Evolutionary conservation across 2,797 vertebrate species (phyloP), one percentile per base, ranked within the genome.

Genomic region (Nothura maculosa): DNA sequence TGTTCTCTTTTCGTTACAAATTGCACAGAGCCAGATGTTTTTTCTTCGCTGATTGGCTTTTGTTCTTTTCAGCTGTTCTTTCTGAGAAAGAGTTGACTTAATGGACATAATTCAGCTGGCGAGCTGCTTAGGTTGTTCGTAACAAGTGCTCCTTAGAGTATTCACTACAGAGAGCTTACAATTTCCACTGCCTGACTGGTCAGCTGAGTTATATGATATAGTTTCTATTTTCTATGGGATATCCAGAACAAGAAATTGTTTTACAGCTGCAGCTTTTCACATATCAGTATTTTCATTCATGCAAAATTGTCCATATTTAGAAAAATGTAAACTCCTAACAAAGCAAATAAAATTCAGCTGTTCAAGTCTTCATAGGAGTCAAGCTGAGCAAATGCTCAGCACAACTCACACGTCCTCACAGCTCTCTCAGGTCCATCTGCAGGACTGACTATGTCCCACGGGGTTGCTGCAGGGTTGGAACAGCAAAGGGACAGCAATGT

Each of bases 251-350:
- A 81, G 18, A 61, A 3, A 28, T 42, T 62, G 60, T 91, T 69
- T 82, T 64, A 34, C 42, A 50, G 83, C 64, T 78, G 32, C 72
- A 91, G 30, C 48, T 91, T 78, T 91, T 85, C 62, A 48, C 4
- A 74, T 30, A 55, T 55, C 54, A 55, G 30, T 55, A n/a, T 72
- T 91, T 82, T 92, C 27, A 36, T 75, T 82, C 32, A 67, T n/a
- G 30, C 79, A 80, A 79, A 48, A 9, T 4, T 15, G 20, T 58
- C 78, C 81, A 2, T 66, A 63, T 89, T 69, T 91, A 69, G 42
- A 80, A 77, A 95, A 92, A 61, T 20, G 54, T 5, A 54, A 67
- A 13, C 52, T 76, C 24, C 43, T 66, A 66, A 77, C 64, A 75
- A 87, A 80, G 24, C 27, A 77, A 82, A 85, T 15, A 36, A 81